Evolutionary conservation across 2,113 vertebrate species (phyloP), one percentile per base, ranked within the genome.

Genomic region (Mus pahari): DNA sequence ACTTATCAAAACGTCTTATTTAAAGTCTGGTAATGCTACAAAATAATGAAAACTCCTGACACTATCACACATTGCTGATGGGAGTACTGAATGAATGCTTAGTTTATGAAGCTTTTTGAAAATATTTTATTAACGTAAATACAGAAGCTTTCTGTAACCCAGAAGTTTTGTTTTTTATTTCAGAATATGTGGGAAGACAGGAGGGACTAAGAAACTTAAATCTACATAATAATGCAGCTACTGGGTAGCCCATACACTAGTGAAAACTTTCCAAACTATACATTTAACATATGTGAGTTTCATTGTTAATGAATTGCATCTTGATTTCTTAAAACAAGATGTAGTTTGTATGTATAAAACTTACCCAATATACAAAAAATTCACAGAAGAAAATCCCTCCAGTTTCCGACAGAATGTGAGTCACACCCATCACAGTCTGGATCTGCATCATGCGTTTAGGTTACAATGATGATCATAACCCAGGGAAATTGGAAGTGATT

Each of bases 71-170:
- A 26, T 31, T 88, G 16, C 45, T 45, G 2, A 2, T 82, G 17
- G 11, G 5, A 78, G 1, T 33, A 31, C 48, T 81, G 64, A 81
- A 70, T 89, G 48, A 9, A 6, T 64, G 2, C 16, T 55, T 11
- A 75, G 19, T 74, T 89, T 81, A 62, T 8, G 79, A 58, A 64
- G 6, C 1, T 39, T 12, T 77, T 71, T 36, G 22, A 81, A 17
- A 75, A 1, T 55, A 88, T 48, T 36, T 93, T 81, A 91, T 36
- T 71, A 90, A 84, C 42, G 36, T 92, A 78, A 95, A 86, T 11
- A 58, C 14, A 20, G 0, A 82, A 33, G 3, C 92, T 93, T 48
- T 71, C 73, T 89, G 42, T 55, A 82, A 94, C 0, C 24, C 26
- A 68, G 24, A 0, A 71, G 58, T 77, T 90, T 10, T 58, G 9